Evolutionary conservation across 2,888 invertebrate genomes (phyloP).

Genomic region (Andricus curvator): DNA sequence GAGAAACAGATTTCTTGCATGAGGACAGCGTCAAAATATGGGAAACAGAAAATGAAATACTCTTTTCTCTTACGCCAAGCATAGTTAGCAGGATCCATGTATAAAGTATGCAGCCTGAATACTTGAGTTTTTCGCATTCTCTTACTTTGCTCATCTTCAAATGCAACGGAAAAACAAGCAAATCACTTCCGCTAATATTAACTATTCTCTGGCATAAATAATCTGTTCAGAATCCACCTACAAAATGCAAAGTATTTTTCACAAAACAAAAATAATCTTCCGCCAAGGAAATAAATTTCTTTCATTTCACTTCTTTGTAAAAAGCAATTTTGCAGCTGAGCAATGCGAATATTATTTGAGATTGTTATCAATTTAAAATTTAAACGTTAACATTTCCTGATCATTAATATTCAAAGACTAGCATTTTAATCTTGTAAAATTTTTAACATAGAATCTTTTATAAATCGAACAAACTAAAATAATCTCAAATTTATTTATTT

Average conservation of each 20-base stretch:
- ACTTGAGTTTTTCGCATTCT: neutral
- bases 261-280: neutral
- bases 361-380: too few relatives aligned
- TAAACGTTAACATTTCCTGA: too few relatives aligned
- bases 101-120: conserved; percentile 12
- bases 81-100: conserved; percentile 8
- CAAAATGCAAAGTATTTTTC: neutral
- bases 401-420: too few relatives aligned
- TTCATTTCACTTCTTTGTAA: neutral
- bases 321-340: too few relatives aligned
- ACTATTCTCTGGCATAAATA: neutral
- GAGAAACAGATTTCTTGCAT: conserved; percentile 22
- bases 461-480: too few relatives aligned
- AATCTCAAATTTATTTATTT: too few relatives aligned
- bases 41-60: conserved; percentile 10
- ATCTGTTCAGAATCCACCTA: neutral
- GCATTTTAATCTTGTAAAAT: too few relatives aligned
- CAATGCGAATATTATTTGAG: too few relatives aligned
- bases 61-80: conserved; percentile 2
- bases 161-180: neutral
- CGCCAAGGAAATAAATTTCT: neutral
- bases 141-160: neutral
- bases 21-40: neutral
- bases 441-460: too few relatives aligned
- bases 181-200: neutral